These are phyloP conservation scores for Pampusana beccarii DNA, from an alignment of 2,113 vertebrate genomes.

Conservation along the genomic window DNA sequence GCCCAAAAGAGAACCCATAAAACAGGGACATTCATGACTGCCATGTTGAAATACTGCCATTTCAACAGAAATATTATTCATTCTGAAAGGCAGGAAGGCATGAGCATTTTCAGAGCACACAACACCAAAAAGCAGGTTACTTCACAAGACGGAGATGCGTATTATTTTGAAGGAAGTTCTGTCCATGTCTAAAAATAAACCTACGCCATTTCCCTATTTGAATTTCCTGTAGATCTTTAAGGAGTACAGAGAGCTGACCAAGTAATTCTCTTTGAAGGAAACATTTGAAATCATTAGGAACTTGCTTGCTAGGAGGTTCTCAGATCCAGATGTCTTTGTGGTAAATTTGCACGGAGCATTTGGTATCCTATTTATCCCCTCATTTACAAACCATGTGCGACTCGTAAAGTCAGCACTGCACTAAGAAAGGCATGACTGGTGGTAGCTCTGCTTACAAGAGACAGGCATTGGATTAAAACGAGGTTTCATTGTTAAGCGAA, in stretches of 20 bases:
- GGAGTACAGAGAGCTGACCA: constrained; percentile 4
- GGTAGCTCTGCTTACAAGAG: neutral
- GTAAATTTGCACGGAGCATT: neutral
- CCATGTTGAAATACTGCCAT: neutral
- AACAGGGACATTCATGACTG: neutral
- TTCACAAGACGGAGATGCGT: neutral
- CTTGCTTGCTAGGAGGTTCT: constrained; percentile 27
- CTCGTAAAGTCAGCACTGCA: neutral
- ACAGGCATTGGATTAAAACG: neutral
- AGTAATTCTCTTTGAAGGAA: constrained; percentile 41
- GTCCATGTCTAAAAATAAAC: constrained; percentile 47
- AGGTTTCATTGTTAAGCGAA: neutral
- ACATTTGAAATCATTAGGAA: constrained; percentile 11
- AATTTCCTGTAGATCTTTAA: constrained; percentile 53
- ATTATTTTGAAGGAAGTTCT: constrained; percentile 35
- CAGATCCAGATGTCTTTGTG: constrained; percentile 48
- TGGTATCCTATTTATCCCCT: constrained; percentile 6
- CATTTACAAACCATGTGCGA: constrained; percentile 10
- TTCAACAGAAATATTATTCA: neutral
- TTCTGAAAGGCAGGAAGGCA: neutral
- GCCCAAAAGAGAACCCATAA: neutral
- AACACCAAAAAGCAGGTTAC: neutral
- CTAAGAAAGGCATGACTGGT: neutral
- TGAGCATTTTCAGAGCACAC: neutral
- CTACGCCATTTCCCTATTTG: neutral